Evolutionary conservation across 2,888 invertebrate genomes (phyloP), one percentile per base, ranked within the genome.

Genomic region (Bellardia bayeri): DNA sequence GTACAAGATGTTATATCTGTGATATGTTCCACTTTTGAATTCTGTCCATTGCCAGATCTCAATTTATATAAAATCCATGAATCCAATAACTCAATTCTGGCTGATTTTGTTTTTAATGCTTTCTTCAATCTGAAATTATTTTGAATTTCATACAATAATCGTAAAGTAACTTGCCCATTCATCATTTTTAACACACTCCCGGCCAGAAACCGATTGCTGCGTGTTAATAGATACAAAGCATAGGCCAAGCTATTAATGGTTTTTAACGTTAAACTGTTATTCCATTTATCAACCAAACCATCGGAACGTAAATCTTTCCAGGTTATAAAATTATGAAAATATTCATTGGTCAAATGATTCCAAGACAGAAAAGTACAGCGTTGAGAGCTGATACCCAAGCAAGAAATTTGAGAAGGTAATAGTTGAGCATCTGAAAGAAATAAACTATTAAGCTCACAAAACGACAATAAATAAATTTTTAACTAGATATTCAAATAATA

Each of bases 1-100:
- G 98, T 97, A 1, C 98, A 98, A 90, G 97, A 97, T 0, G 98
- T 97, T n/a, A 97, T 96, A 92, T 99, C 99, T 0, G 97, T 97
- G 82, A 97, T 95, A 93, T 97, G 97, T 51, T 93, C 91, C 3
- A 92, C 90, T 78, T 90, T 84, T 4, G 90, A 78, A 58, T 91
- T 86, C 1, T 83, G 23, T 1, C 90, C 90, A 68, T 91, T 91
- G 8, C 93, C 93, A 9, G 92, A 91, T 14, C 91, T 92, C 75
- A 98, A 94, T 94, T 97, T 97, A 94, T 98, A 96, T 78, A 99
- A 92, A 71, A 99, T 94, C 98, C 98, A 99, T 0, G 98, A 97
- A 92, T 99, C 99, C 78, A 99, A 94, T 1, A 98, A 97, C 7
- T 98, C 97, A 93, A 98, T 97, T 93, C 96, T 95, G 0, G 97